A percentile compares a stretch with the other conserved stretches of the same genome.
Conservation (phyloP, 2,888 invertebrate genomes). For the Morpho achilles region DNA sequence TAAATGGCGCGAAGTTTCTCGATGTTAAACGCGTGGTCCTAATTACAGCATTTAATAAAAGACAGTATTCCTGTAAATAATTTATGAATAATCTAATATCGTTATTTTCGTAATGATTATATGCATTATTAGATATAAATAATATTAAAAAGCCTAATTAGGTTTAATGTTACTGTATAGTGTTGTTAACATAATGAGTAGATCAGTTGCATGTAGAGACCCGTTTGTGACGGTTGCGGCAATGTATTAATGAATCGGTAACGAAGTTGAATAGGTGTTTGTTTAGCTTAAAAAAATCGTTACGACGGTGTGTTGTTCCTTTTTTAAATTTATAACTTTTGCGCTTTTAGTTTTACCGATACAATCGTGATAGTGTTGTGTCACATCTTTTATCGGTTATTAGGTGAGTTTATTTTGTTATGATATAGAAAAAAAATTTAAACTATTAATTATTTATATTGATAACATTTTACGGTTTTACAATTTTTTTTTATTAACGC, state of each 20-base stretch:
- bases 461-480: too few species aligned
- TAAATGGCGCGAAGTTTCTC: too few species aligned
- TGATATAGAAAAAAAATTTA: background rate
- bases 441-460: too few species aligned
- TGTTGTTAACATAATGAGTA: conserved; percentile 5
- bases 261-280: background rate
- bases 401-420: background rate
- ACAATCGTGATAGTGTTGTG: background rate
- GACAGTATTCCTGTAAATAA: background rate
- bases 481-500: too few species aligned
- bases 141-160: conserved; percentile 2
- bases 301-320: background rate
- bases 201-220: conserved; percentile 26
- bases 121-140: background rate
- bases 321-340: background rate
- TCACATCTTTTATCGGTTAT: background rate
- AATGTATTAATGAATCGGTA: background rate
- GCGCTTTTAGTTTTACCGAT: background rate
- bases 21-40: background rate
- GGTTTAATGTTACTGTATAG: conserved; percentile 5
- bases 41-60: background rate
- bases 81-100: background rate
- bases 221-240: conserved; percentile 20
- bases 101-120: background rate
- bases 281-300: background rate